phyloP scores from a whole-genome alignment of 2,797 vertebrate species.

The Acanthurus lineatus region DNA sequence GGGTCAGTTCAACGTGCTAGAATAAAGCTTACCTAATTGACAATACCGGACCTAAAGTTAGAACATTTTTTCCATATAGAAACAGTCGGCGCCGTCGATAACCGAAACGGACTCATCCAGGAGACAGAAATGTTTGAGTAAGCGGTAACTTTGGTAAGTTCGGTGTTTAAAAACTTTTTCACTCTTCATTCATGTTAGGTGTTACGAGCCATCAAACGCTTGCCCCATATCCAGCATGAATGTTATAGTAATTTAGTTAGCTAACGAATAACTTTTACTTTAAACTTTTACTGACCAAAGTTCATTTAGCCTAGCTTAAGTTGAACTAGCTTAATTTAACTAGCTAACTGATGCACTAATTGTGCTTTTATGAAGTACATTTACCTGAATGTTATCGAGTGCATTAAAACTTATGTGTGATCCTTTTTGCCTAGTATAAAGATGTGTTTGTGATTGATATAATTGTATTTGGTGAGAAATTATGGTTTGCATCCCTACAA shows the following conservation, averaged over 20 bases:
- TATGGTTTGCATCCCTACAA: too few relatives aligned
- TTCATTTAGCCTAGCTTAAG: too few relatives aligned
- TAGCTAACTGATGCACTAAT: too few relatives aligned
- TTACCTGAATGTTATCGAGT: too few relatives aligned
- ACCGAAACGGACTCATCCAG: background rate
- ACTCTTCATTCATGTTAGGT: background rate
- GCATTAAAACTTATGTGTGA: too few relatives aligned
- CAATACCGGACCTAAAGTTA: fast-evolving
- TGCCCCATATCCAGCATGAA: fast-evolving
- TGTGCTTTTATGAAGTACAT: too few relatives aligned
- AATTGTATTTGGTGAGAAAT: background rate
- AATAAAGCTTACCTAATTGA: fast-evolving
- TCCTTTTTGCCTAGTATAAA: too few relatives aligned
- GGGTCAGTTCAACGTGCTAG: background rate
- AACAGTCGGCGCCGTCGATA: background rate
- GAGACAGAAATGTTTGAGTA: background rate
- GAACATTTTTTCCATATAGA: fast-evolving
- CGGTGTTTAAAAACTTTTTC: background rate
- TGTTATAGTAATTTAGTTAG: too few relatives aligned
- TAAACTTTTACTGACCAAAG: background rate
- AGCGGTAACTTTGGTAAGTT: constrained; percentile 26
- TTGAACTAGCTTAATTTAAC: too few relatives aligned
- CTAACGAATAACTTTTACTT: background rate
- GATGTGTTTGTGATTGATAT: background rate
- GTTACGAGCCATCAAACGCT: background rate